phyloP scores from a whole-genome alignment of 2,888 invertebrate genomes.

The Ophion obscuratus region DNA sequence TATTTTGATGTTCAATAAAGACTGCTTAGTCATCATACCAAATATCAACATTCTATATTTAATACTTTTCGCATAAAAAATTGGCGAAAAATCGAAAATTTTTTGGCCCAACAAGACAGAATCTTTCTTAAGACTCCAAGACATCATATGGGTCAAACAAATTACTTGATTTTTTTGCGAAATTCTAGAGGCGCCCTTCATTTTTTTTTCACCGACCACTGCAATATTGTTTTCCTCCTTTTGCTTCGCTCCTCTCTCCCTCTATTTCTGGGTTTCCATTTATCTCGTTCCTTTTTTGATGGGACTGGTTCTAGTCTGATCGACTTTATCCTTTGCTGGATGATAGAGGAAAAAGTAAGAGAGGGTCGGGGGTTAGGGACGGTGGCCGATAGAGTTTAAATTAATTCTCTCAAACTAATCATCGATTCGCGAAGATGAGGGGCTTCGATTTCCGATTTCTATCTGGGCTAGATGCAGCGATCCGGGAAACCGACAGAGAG shows the following conservation, averaged over 20 bases:
- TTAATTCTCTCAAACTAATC: conserved; percentile 50
- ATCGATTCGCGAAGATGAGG: conserved; percentile 40
- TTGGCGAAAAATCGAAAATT: no score
- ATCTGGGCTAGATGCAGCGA: neutral
- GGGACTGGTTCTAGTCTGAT: conserved; percentile 37
- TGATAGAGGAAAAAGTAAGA: neutral
- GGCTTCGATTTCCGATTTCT: conserved; percentile 51
- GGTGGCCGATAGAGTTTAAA: conserved; percentile 29
- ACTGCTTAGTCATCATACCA: no score
- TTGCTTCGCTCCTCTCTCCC: neutral
- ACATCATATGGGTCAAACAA: no score
- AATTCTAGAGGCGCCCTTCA: no score
- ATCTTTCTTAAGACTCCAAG: no score
- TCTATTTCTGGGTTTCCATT: conserved; percentile 3
- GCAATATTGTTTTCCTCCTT: neutral
- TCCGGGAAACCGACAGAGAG: no score
- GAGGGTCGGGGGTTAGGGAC: neutral
- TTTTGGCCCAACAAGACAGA: no score
- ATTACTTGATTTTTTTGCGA: no score
- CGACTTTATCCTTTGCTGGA: conserved; percentile 32
- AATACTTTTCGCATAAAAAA: no score
- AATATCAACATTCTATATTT: no score
- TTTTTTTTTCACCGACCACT: neutral
- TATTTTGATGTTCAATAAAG: no score
- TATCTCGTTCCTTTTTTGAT: neutral